Percentiles rank a stretch among this genome's conserved stretches.
phyloP scores from a whole-genome alignment of 2,797 vertebrate species.

The Zenarchopterus dispar region DNA sequence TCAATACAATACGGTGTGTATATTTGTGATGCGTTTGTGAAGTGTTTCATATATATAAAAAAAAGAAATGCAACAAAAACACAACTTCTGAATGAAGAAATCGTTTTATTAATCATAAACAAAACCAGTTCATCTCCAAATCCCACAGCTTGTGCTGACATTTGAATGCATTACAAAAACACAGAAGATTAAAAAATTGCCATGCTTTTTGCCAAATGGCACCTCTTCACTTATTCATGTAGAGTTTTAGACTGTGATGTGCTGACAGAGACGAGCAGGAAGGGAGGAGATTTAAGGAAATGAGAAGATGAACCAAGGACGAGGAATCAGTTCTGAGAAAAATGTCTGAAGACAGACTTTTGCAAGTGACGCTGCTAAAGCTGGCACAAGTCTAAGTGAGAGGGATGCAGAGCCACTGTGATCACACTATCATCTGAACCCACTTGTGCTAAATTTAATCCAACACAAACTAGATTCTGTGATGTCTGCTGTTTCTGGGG shows the following conservation, averaged over 20 bases:
- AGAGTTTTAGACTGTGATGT: neutral
- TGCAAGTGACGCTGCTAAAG: conserved; percentile 22
- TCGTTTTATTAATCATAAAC: too few relatives aligned
- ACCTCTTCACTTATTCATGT: neutral
- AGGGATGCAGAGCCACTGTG: conserved; percentile 27
- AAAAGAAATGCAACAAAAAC: too few relatives aligned
- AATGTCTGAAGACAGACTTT: conserved; percentile 25
- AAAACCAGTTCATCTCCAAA: too few relatives aligned
- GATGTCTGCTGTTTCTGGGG: neutral
- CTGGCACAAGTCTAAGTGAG: conserved; percentile 31
- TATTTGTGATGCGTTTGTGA: too few relatives aligned
- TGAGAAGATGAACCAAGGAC: conserved; percentile 5
- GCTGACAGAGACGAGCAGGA: conserved; percentile 2
- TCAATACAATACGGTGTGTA: too few relatives aligned
- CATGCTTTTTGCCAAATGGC: neutral
- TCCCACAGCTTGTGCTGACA: too few relatives aligned
- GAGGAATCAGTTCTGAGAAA: conserved; percentile 13
- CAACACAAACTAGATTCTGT: conserved; percentile 7
- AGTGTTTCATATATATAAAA: too few relatives aligned
- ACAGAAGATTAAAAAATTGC: too few relatives aligned
- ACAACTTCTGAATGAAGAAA: too few relatives aligned
- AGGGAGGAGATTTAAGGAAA: conserved; percentile 4
- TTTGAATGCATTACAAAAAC: too few relatives aligned
- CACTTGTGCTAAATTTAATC: conserved; percentile 28
- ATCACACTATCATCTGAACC: conserved; percentile 27